A percentile compares a stretch with the other conserved stretches of the same genome.
phyloP scores from a whole-genome alignment of 2,888 invertebrate genomes.

The Prenolepis imparis region DNA sequence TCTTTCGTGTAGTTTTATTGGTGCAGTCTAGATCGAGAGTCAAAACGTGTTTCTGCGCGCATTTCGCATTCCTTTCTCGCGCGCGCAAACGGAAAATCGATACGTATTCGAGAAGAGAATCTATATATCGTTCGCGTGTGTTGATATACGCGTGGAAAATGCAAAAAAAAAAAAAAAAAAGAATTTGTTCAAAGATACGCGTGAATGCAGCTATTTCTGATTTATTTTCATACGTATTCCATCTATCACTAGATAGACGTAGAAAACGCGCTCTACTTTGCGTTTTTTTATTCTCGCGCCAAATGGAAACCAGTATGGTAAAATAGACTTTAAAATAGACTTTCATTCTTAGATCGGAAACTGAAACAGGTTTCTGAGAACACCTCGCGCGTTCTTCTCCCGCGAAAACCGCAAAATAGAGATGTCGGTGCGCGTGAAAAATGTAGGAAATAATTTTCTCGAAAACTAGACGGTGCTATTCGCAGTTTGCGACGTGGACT shows the following conservation, averaged over 20 bases:
- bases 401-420: constrained; percentile 14
- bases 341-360: constrained; percentile 31
- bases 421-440: neutral
- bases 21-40: neutral
- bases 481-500: neutral
- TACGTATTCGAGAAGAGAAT: constrained; percentile 5
- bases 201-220: neutral
- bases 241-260: neutral
- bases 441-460: constrained; percentile 17
- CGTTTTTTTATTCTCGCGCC: neutral
- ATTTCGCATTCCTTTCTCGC: neutral
- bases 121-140: neutral
- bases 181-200: neutral
- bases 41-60: neutral
- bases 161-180: neutral
- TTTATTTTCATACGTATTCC: neutral
- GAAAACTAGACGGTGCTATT: neutral
- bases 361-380: constrained; percentile 24
- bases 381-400: neutral
- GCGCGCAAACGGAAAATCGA: constrained; percentile 4
- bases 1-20: neutral
- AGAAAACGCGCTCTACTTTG: neutral
- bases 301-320: constrained; percentile 17
- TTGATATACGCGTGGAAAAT: neutral
- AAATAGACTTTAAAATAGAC: constrained; percentile 19